Percentiles rank a stretch among this genome's conserved stretches.
Conservation (phyloP, 1,140 invertebrate species). For the Chrysoperla carnea region DNA sequence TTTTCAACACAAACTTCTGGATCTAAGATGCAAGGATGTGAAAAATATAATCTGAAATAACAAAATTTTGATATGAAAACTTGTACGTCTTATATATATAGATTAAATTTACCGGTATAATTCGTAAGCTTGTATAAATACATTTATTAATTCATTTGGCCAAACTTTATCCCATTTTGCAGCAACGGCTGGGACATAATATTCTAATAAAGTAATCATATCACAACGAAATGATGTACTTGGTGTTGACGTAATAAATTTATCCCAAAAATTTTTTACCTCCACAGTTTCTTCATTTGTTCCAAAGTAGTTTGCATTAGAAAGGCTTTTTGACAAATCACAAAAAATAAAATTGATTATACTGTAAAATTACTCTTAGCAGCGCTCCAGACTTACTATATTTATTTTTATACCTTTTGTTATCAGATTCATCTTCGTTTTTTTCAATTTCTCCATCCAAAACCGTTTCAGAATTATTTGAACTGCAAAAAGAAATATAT, state of each 20-base stretch:
- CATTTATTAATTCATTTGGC: constrained; percentile 35
- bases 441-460: too few species aligned
- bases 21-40: constrained; percentile 30
- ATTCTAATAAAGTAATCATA: constrained; percentile 41
- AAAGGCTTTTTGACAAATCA: constrained; percentile 17
- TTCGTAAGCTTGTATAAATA: constrained; percentile 41
- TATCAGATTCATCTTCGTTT: too few species aligned
- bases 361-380: too few species aligned
- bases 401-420: too few species aligned
- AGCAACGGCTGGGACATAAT: constrained; percentile 34
- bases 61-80: neutral
- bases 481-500: too few species aligned
- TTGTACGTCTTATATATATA: neutral
- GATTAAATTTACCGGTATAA: constrained; percentile 20
- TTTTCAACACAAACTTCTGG: constrained; percentile 26
- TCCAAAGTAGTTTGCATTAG: constrained; percentile 39
- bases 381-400: too few species aligned
- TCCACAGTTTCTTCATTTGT: constrained; percentile 40
- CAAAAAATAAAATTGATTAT: neutral
- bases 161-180: constrained; percentile 41
- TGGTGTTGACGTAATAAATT: constrained; percentile 1
- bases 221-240: constrained; percentile 25
- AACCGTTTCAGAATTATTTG: too few species aligned
- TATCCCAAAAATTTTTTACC: constrained; percentile 35
- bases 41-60: constrained; percentile 29